Evolutionary conservation across 2,797 vertebrate genomes (phyloP).

Genomic region (Amblyraja radiata): DNA sequence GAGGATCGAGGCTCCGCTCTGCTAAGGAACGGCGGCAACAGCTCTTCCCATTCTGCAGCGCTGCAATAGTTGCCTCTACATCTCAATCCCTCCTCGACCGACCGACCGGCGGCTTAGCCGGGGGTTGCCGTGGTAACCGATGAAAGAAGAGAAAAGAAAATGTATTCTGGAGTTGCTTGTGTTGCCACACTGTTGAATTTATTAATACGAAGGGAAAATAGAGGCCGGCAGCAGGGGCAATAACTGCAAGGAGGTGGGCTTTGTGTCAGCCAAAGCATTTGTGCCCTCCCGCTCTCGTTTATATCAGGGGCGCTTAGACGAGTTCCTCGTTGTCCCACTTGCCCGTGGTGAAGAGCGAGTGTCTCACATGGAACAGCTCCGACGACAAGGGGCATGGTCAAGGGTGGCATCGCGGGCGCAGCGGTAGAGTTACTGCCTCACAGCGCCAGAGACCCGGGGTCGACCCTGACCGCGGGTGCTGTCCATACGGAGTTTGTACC

Average conservation of each 20-base stretch:
- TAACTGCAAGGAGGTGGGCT: neutral
- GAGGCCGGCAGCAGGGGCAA: neutral
- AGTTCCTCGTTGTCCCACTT: neutral
- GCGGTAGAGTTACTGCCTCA: too few species aligned
- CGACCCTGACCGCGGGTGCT: too few species aligned
- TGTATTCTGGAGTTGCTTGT: constrained; percentile 44
- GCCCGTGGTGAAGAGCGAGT: neutral
- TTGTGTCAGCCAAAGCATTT: neutral
- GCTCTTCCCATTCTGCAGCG: neutral
- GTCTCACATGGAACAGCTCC: neutral
- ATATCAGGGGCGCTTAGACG: neutral
- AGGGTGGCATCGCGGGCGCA: too few species aligned
- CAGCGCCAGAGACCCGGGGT: too few species aligned
- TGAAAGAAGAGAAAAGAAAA: constrained; percentile 44
- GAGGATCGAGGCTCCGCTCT: neutral
- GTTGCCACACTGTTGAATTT: constrained; percentile 19
- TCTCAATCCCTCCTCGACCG: constrained; percentile 48
- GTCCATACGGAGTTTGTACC: too few species aligned
- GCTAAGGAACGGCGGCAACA: neutral
- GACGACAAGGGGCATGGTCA: neutral
- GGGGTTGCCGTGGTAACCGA: constrained; percentile 61
- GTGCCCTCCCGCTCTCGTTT: neutral
- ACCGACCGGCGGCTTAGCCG: constrained; percentile 41
- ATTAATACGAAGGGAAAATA: neutral
- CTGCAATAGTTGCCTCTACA: constrained; percentile 22